Base-by-base conservation (phyloP, 2,797 vertebrate species). In the Rhinatrema bivittatum region DNA sequence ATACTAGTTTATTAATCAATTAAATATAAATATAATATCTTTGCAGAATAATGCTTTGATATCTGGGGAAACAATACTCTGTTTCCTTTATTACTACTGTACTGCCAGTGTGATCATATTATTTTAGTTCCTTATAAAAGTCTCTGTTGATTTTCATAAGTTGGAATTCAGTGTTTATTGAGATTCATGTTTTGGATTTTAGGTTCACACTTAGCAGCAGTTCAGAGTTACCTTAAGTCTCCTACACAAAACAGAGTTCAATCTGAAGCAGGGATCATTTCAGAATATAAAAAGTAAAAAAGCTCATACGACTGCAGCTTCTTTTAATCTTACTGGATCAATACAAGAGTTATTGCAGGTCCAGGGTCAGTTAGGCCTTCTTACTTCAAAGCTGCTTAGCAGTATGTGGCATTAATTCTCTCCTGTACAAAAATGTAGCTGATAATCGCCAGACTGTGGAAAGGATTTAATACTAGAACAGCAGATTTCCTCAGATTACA, bases 401-500 rank as follows among this genome's bases (percentile, higher is more conserved):
- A 18, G 65, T 83, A 78, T 76, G 81, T 80, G 76, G 76, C 79
- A 82, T 83, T 87, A 85, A 91, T 89, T 88, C 83, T 77, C 77
- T 85, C 75, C 76, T 81, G 82, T 74, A 85, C 71, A 82, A 85
- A 84, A 87, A 84, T 79, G 73, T 69, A 74, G 62, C 74, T 79
- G 77, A 77, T 88, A 87, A 87, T 90, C 87, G 75, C 76, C 75
- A 76, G 69, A 69, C 75, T 81, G 75, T 78, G 60, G 60, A 56
- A 79, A 74, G 85, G 87, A 89, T 87, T 88, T 85, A 79, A 69
- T 63, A 65, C 57, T 59, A 62, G 76, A 82, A 82, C 76, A 82
- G 71, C 81, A 85, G 84, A 89, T 89, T 91, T 87, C 78, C 74
- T 80, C 72, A 84, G 82, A 87, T 88, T 87, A 87, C 71, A 82